A percentile compares a stretch with the other conserved stretches of the same genome.
These are phyloP conservation scores for Drosophila repletoides DNA, from an alignment of 1,140 invertebrate genomes.

Conservation along the genomic window DNA sequence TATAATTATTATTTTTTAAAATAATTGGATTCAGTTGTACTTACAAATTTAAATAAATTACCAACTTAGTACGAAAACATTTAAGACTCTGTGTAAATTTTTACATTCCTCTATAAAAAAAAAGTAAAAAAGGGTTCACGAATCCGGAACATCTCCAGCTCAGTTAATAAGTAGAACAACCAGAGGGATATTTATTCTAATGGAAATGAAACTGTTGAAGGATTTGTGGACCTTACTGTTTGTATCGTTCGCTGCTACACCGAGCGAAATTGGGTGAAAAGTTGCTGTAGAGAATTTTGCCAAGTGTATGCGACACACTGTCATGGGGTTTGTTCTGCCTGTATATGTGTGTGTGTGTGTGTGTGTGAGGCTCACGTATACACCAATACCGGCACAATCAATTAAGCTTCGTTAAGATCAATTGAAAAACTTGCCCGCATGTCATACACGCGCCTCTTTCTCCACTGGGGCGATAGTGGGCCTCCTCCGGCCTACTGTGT, in stretches of 20 bases:
- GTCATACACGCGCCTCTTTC: constrained; percentile 37
- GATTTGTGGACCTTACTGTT: no score
- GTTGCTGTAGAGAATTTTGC: not conserved
- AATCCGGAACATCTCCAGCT: no score
- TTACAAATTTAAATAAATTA: constrained; percentile 42
- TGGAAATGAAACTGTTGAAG: not conserved
- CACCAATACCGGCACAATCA: constrained; percentile 65
- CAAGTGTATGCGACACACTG: constrained; percentile 39
- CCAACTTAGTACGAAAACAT: constrained; percentile 24
- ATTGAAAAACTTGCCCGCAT: constrained; percentile 82
- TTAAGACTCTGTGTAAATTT: no score
- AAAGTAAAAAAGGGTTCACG: no score
- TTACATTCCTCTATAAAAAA: no score
- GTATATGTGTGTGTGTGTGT: constrained; percentile 1
- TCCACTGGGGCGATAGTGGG: not conserved
- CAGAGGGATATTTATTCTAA: not conserved
- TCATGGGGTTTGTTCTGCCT: constrained; percentile 20
- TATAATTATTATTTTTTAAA: constrained; percentile 13
- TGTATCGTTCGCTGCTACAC: no score
- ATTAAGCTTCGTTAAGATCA: constrained; percentile 82
- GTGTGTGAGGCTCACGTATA: constrained; percentile 39
- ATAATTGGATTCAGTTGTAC: constrained; percentile 46
- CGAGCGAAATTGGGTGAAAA: no score
- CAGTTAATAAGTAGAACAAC: no score
- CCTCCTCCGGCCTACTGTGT: constrained; percentile 7